Base-by-base conservation (phyloP, 2,888 invertebrate genomes). In the Corythucha ciliata region DNA sequence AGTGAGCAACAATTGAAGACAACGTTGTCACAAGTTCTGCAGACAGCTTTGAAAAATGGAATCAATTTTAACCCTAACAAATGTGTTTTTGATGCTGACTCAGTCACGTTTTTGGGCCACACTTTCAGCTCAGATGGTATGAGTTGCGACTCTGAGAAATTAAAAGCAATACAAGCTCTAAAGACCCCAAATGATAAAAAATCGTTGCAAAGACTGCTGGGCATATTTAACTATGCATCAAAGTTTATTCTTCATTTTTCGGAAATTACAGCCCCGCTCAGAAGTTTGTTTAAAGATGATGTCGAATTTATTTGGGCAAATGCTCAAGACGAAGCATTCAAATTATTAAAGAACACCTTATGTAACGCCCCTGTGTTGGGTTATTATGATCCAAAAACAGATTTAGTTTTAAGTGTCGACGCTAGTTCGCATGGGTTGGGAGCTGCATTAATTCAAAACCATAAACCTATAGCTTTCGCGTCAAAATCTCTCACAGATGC, bases 381-480 rank as follows among this genome's bases (percentile, higher is more conserved):
- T 18, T 48, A 20, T 21, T 64, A 61, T 59, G 55, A 64, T 55
- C 51, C 55, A 4, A 60, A 56, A n/a, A 54, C 57, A 27, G 49
- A 48, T 18, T 57, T 66, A 22, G 58, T 57, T 29, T 58, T 67
- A 44, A 63, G 65, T 42, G 42, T 42, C 6, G 42, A 42, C 29
- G 42, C 42, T 16, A 42, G 42, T 26, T 42, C 42, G 14, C 52
- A 59, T 63, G 16, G 64, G 65, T 59, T 66, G 25, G 66, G 66
- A 10, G 63, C 61, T 24, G 63, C 60, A 41, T 21, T 68, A 10
- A 16, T 67, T 8, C 67, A 69, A 53, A 53, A 63, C 22, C 62
- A 59, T 3, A 54, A 59, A 22, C 65, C 65, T 21, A 58, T 66
- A 10, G 62, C 61, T 16, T 67, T 61, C 58, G 63, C 64, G 5